phyloP scores from a whole-genome alignment of 2,888 invertebrate species.

The Thera britannica region DNA sequence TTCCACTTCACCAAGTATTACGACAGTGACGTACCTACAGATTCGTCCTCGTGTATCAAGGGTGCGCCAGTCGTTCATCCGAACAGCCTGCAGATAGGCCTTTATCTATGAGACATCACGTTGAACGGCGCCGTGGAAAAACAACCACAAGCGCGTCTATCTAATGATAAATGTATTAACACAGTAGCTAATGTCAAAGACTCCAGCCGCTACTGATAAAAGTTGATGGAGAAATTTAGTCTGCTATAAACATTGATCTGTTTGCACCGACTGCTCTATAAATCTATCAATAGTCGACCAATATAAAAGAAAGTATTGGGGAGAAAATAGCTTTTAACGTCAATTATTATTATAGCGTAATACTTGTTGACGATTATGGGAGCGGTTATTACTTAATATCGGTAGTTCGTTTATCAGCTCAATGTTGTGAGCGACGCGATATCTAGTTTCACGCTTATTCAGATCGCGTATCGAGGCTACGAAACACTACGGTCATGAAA shows the following conservation, averaged over 20 bases:
- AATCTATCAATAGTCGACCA: constrained; percentile 27
- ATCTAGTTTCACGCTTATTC: constrained; percentile 66
- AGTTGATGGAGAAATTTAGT: constrained; percentile 24
- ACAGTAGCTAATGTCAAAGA: constrained; percentile 38
- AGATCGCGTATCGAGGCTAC: constrained; percentile 53
- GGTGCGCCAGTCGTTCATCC: constrained; percentile 62
- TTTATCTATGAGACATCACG: constrained; percentile 59
- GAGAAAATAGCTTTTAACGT: constrained; percentile 45
- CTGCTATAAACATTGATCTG: constrained; percentile 21
- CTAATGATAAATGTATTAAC: constrained; percentile 48
- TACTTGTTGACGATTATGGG: constrained; percentile 70
- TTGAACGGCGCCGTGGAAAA: constrained; percentile 51
- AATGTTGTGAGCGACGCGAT: constrained; percentile 73
- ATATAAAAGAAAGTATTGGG: constrained; percentile 26
- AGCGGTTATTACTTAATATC: constrained; percentile 80
- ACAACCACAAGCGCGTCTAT: constrained; percentile 50
- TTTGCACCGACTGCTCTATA: constrained; percentile 27
- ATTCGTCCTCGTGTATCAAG: constrained; percentile 49
- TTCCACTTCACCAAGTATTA: constrained; percentile 65
- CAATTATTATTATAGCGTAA: constrained; percentile 69
- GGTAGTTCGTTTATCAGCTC: constrained; percentile 72
- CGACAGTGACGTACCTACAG: constrained; percentile 50
- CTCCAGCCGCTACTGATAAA: constrained; percentile 34
- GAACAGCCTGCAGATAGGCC: constrained; percentile 68
- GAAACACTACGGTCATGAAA: constrained; percentile 61